phyloP scores from a whole-genome alignment of 2,888 invertebrate genomes.

The Euzophera pinguis region DNA sequence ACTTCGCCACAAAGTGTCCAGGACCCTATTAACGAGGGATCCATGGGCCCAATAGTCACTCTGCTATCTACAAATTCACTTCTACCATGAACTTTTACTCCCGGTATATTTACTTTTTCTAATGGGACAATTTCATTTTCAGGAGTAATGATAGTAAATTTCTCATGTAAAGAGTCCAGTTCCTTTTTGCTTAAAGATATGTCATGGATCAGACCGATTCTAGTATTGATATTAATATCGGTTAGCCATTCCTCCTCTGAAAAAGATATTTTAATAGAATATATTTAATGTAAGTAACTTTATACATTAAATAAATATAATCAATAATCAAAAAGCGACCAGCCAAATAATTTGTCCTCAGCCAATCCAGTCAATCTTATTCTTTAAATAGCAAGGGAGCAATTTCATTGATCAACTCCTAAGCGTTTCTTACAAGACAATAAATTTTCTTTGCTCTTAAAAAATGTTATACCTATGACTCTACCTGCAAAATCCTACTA shows the following conservation, averaged over 20 bases:
- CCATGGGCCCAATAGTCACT: constrained; percentile 33
- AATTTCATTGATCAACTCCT: no score
- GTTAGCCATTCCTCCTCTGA: constrained; percentile 15
- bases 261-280: background rate
- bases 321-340: no score
- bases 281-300: no score
- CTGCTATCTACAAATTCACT: constrained; percentile 12
- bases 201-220: background rate
- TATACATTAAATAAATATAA: no score
- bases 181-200: background rate
- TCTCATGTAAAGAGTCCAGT: background rate
- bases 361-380: no score
- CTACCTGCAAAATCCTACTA: no score
- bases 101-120: background rate
- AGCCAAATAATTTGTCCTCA: no score
- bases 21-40: constrained; percentile 25
- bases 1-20: constrained; percentile 32
- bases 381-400: no score
- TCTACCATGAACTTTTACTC: background rate
- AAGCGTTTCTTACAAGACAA: no score
- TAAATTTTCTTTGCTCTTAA: no score
- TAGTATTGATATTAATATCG: background rate
- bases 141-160: constrained; percentile 19
- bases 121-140: background rate
- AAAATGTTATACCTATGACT: no score